Base-by-base conservation (phyloP, 2,113 vertebrate species). In the Lagopus leucura region DNA sequence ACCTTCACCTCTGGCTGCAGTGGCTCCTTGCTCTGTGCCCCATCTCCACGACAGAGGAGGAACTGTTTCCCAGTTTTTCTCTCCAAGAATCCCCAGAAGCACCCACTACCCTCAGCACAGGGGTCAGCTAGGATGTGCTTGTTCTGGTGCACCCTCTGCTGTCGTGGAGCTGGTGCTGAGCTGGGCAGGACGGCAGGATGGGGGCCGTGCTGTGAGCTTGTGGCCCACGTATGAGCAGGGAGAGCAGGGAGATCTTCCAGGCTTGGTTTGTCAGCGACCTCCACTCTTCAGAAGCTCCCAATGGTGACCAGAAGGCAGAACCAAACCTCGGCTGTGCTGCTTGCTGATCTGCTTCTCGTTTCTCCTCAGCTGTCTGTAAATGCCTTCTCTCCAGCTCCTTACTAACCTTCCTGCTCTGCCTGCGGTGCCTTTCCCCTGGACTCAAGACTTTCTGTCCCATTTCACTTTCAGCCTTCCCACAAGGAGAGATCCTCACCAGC, bases 321-420 rank as follows among this genome's bases (percentile, higher is more conserved):
- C 32, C n/a, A 73, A 70, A 52, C 55, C 63, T 34, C 24, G 73
- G 70, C 63, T 84, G n/a, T 58, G 71, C 71, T 89, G 61, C 61
- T 67, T 72, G 86, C 74, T 93, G 47, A 15, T 72, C 87, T 84
- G 81, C 81, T 72, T 52, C 87, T 94, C 55, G 48, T 34, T 76
- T 48, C 67, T 76, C 55, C 72, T 82, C 75, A 60, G 34, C 2
- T 89, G 50, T 32, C 50, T 87, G 24, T 83, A 15, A 13, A 12
- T 48, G n/a, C 71, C 91, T 81, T 50, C 54, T 73, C 64, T 90
- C 34, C n/a, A 22, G 28, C 45, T 66, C 91, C 66, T 52, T 69
- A 13, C 81, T 32, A 32, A 7, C 54, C 69, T 32, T 74, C 21
- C 74, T 55, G 24, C 88, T 95, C 19, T 82, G 82, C 18, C 72